A percentile compares a stretch with the other conserved stretches of the same genome.
These are phyloP conservation scores for Prosapia bicincta DNA, from an alignment of 2,888 invertebrate genomes.

Conservation along the genomic window DNA sequence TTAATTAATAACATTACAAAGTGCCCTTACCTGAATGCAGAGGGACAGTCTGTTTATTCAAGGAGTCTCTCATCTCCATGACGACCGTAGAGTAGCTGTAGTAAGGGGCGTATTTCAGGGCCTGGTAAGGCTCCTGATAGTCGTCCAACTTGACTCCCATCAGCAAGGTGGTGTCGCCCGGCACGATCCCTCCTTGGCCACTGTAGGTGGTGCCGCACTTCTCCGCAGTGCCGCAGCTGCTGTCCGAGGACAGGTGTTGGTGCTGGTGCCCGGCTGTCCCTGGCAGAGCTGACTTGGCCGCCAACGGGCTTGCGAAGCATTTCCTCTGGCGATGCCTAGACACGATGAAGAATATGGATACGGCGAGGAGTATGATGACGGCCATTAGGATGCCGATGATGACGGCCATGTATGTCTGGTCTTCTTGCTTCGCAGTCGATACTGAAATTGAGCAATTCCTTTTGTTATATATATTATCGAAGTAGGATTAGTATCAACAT, in stretches of 20 bases:
- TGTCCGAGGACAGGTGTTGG: constrained; percentile 37
- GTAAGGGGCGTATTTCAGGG: constrained; percentile 69
- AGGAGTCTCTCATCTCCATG: constrained; percentile 59
- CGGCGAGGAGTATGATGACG: constrained; percentile 66
- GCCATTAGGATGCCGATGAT: constrained; percentile 73
- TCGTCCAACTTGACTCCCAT: constrained; percentile 47
- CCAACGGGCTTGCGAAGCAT: constrained; percentile 67
- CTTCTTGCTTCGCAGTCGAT: constrained; percentile 64
- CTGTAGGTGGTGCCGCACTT: constrained; percentile 47
- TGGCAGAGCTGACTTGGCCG: constrained; percentile 54
- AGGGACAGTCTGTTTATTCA: constrained; percentile 37
- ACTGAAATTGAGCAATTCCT: constrained; percentile 45
- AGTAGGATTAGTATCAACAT: too few species aligned
- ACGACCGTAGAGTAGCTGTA: constrained; percentile 72
- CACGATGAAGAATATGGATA: constrained; percentile 68
- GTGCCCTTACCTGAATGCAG: constrained; percentile 41
- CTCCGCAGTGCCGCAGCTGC: constrained; percentile 45
- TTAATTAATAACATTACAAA: too few species aligned
- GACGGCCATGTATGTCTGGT: constrained; percentile 70
- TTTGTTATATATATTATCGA: too few species aligned
- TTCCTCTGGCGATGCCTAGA: constrained; percentile 68
- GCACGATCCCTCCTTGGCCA: constrained; percentile 53
- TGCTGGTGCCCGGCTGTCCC: constrained; percentile 33
- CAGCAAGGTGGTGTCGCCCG: constrained; percentile 42
- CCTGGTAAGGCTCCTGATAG: constrained; percentile 77